phyloP scores from a whole-genome alignment of 2,888 invertebrate genomes.

The Dryobota labecula region DNA sequence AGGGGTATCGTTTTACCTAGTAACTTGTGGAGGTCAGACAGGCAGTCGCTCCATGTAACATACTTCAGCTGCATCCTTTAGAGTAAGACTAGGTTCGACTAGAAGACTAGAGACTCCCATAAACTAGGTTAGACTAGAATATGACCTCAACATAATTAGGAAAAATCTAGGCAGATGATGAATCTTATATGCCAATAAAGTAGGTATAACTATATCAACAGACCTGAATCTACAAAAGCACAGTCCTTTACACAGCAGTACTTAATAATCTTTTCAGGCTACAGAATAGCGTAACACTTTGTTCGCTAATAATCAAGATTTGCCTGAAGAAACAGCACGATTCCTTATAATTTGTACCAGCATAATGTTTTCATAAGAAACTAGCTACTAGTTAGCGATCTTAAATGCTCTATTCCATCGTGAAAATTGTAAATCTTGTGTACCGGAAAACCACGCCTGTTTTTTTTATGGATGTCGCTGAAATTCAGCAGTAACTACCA shows the following conservation, averaged over 20 bases:
- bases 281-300: conserved; percentile 6
- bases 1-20: not conserved
- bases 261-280: conserved; percentile 18
- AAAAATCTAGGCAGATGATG: not conserved
- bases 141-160: not conserved
- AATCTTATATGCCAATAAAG: not conserved
- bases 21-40: not conserved
- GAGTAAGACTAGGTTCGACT: no score
- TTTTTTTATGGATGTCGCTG: not conserved
- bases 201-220: not conserved
- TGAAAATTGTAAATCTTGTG: not conserved
- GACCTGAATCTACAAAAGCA: not conserved
- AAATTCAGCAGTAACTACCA: not conserved
- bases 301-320: conserved; percentile 33
- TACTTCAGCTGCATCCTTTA: not conserved
- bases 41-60: no score
- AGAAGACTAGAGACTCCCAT: no score
- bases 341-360: conserved; percentile 26
- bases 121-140: not conserved
- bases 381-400: conserved; percentile 16
- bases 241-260: not conserved
- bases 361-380: conserved; percentile 39
- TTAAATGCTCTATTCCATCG: not conserved
- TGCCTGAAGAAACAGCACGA: conserved; percentile 51
- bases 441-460: not conserved